Base-by-base conservation (phyloP, 2,113 vertebrate species). In the Spea bombifrons region DNA sequence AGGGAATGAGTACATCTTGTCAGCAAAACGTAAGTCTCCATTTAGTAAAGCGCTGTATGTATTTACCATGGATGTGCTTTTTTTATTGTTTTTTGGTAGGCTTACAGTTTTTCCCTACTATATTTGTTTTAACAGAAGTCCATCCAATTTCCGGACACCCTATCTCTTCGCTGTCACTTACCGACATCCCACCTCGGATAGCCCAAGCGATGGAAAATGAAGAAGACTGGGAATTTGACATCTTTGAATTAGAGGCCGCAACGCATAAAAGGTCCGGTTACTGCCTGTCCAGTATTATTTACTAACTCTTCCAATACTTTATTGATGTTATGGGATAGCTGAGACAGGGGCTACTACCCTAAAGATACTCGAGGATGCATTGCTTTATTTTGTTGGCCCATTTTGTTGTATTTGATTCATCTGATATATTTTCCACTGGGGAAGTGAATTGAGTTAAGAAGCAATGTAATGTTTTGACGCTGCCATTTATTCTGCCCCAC, bases 181-280 rank as follows among this genome's bases (percentile, higher is more conserved):
- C 92, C 0, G 95, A 98, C 82, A 90, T 98, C 77, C 96, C 97
- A 1, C 92, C 95, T 2, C 92, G 87, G 76, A 94, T 99, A 61
- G 92, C 96, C 47, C 87, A 91, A 87, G 94, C 94, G n/a, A 94
- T 99, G 94, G 96, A 98, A 83, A 94, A 94, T 4, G 97, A 96
- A 74, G 94, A 97, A 43, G 88, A 88, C 7, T 99, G 97, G 97
- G 96, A 98, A 85, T 99, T 99, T 75, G 89, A 97, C 85, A 94
- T 99, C 83, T 95, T 98, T 89, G 94, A 94, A 84, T 89, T 99
- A 84, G 97, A 99, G 88, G 92, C 94, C 30, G 96, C 94, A 53
- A 98, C 96, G 65, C 88, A 96, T 83, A 97, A 95, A 86, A 92
- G 97, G 97, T 97, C 82, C 84, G 55, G 10, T 59, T 12, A 53